A percentile compares a stretch with the other conserved stretches of the same genome.
These are phyloP conservation scores for Lerista edwardsae DNA, from an alignment of 2,797 vertebrate species.

Conservation along the genomic window DNA sequence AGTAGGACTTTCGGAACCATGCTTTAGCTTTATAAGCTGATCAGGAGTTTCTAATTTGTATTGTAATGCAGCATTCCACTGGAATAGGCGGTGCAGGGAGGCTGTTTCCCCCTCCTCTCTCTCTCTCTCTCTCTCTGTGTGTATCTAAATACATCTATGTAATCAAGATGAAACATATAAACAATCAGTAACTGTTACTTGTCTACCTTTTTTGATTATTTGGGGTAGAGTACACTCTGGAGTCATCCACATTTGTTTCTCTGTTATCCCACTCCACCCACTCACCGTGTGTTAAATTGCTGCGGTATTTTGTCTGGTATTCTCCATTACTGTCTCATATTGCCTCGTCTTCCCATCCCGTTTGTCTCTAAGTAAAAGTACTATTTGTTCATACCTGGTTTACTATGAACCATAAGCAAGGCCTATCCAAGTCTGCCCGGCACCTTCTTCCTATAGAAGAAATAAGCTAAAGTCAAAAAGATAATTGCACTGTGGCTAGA, in stretches of 20 bases:
- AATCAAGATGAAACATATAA: constrained; percentile 18
- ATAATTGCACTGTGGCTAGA: background rate
- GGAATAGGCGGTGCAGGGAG: constrained; percentile 21
- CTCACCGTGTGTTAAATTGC: constrained; percentile 79
- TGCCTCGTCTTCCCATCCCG: constrained; percentile 67
- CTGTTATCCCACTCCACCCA: constrained; percentile 79
- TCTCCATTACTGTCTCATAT: constrained; percentile 49
- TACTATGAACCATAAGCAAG: no score
- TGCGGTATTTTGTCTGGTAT: constrained; percentile 76
- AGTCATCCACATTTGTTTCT: constrained; percentile 79
- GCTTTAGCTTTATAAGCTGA: no score
- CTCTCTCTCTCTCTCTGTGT: background rate
- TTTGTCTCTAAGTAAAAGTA: background rate
- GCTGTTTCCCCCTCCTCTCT: background rate
- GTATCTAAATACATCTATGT: constrained; percentile 37
- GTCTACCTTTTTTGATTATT: constrained; percentile 74
- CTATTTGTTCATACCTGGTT: background rate
- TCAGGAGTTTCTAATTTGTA: no score
- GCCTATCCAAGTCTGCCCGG: no score
- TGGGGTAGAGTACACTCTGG: constrained; percentile 70
- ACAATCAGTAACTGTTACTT: constrained; percentile 73
- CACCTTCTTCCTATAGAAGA: background rate
- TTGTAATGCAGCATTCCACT: background rate
- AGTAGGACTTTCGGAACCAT: no score
- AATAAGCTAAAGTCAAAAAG: background rate